Percentiles rank a stretch among this genome's conserved stretches.
phyloP scores from a whole-genome alignment of 2,113 vertebrate genomes.

The Noturus placidus region DNA sequence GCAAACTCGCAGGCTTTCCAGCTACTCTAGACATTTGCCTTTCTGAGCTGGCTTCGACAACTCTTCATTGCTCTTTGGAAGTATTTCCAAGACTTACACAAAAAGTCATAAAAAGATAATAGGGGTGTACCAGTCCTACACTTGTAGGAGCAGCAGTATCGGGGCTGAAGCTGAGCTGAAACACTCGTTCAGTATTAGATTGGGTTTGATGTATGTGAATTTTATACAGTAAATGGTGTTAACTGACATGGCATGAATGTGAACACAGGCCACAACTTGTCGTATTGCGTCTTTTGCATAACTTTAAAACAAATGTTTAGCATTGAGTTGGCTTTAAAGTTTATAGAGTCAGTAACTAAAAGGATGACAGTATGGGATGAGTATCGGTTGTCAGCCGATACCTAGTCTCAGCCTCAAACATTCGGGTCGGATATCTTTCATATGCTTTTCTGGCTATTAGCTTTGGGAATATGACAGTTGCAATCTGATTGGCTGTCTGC shows the following conservation, averaged over 20 bases:
- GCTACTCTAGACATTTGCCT: conserved; percentile 11
- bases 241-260: not conserved
- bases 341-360: not conserved
- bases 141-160: not conserved
- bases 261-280: not conserved
- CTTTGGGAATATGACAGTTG: not conserved
- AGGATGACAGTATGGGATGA: not conserved
- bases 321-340: not conserved
- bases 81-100: not conserved
- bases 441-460: not conserved
- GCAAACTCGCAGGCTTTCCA: conserved; percentile 38
- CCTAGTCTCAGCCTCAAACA: not conserved
- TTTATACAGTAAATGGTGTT: not conserved
- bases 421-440: not conserved
- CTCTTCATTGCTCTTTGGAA: not conserved
- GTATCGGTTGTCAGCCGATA: not conserved
- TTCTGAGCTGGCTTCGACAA: conserved; percentile 18
- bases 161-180: not conserved
- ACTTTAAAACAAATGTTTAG: not conserved
- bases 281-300: not conserved
- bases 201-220: not conserved
- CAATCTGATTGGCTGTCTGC: not conserved
- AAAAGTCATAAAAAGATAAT: not conserved
- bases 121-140: not conserved
- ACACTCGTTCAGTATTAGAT: not conserved